These are phyloP conservation scores for Brachyrhaphis roseni DNA, from an alignment of 2,797 vertebrate genomes.

Conservation along the genomic window DNA sequence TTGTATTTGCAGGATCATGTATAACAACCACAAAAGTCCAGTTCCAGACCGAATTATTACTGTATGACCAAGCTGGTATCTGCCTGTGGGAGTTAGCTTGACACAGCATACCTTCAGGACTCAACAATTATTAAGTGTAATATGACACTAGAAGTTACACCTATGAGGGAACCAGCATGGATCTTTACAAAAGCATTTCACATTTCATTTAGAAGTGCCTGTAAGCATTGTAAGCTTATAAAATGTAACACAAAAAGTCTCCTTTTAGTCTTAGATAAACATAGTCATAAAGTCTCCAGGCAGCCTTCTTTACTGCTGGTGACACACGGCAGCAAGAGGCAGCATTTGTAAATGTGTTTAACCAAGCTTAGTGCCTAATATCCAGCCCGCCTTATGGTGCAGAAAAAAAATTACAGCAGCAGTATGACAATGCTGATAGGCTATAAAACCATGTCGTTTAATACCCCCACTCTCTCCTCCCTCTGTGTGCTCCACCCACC, in stretches of 20 bases:
- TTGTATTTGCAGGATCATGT: not conserved
- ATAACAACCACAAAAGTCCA: not conserved
- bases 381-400: slow-evolving; percentile 69
- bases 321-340: slow-evolving; percentile 41
- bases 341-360: slow-evolving; percentile 62
- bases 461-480: slow-evolving; percentile 53
- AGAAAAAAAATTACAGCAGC: slow-evolving; percentile 70
- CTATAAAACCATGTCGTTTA: slow-evolving; percentile 79
- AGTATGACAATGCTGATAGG: slow-evolving; percentile 74
- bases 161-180: not conserved
- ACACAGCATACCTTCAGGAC: not conserved
- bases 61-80: not conserved
- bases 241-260: not conserved
- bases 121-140: not conserved
- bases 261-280: slow-evolving; percentile 9
- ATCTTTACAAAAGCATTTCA: not conserved
- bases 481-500: slow-evolving; percentile 63
- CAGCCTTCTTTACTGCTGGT: slow-evolving; percentile 21
- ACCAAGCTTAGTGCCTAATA: slow-evolving; percentile 66
- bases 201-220: not conserved
- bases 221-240: not conserved
- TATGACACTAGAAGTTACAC: not conserved
- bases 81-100: not conserved
- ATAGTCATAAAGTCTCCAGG: slow-evolving; percentile 14
- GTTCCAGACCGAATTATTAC: not conserved